Evolutionary conservation across 2,113 vertebrate genomes (phyloP), one percentile per base, ranked within the genome.

Genomic region (Addax nasomaculatus): DNA sequence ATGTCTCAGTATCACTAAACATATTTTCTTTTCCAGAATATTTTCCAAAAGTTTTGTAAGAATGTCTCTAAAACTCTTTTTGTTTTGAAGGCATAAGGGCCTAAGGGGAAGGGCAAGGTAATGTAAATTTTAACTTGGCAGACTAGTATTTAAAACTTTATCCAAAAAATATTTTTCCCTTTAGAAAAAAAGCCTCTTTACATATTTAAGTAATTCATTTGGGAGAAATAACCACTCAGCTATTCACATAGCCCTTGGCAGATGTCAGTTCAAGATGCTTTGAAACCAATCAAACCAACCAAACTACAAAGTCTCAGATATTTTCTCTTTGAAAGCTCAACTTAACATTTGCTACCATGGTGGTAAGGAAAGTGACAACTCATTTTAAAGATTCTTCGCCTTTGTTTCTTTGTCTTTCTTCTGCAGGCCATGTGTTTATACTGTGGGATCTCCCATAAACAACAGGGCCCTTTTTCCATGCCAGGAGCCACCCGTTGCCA

Each of bases 401-500:
- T 89, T 51, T 96, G 36, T 96, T 58, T 98, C 79, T 98, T 98
- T 98, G 98, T 95, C 98, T 99, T 97, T 97, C 83, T 76, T 97
- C 96, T 98, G 87, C 98, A 99, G 99, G 98, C 98, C 99, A 76
- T 99, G 99, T 99, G 99, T 99, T 98, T 99, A 99, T 99, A 99
- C 99, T 0, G 98, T 99, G 84, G 99, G 99, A 95, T 99, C 99
- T 6, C 99, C 99, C 94, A 99, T 99, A 99, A 99, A 99, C 99
- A 99, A 99, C 99, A 99, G 99, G 98, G 99, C 99, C 89, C 99
- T 99, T 97, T 99, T 99, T 98, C 99, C 99, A 67, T 99, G 99
- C 99, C 99, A 99, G 98, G 99, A 99, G 90, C 99, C 99, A 93
- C 99, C 99, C n/a, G 98, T 99, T 99, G 99, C 99, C 98, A 99